These are phyloP conservation scores for Zophobas atratus DNA, from an alignment of 1,140 invertebrate genomes.

Conservation along the genomic window DNA sequence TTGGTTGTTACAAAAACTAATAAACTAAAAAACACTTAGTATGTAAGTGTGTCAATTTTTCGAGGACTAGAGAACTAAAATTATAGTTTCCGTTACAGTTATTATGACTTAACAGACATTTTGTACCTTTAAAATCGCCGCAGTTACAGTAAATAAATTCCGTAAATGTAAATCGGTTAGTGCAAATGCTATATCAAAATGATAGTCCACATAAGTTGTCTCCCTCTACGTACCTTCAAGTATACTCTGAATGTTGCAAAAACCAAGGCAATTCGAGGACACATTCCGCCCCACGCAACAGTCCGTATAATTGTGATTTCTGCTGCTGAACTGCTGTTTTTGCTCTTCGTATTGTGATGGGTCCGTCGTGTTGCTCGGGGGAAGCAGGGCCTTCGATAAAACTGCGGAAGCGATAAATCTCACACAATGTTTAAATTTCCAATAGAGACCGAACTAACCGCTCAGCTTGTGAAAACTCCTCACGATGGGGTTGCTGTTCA, in stretches of 20 bases:
- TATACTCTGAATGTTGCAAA: constrained; percentile 87
- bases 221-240: constrained; percentile 74
- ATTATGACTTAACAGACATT: too few relatives aligned
- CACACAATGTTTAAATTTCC: neutral
- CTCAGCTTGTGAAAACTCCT: constrained; percentile 83
- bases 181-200: neutral
- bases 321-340: constrained; percentile 66
- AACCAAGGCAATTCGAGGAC: constrained; percentile 78
- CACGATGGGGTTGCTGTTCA: constrained; percentile 84
- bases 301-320: constrained; percentile 81
- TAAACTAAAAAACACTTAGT: too few relatives aligned
- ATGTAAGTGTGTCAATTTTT: too few relatives aligned
- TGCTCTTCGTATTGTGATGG: constrained; percentile 69
- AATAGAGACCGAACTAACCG: constrained; percentile 71
- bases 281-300: constrained; percentile 82
- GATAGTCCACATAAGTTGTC: neutral
- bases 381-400: constrained; percentile 71
- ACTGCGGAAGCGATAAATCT: constrained; percentile 67
- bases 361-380: constrained; percentile 69
- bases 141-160: too few relatives aligned
- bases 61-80: too few relatives aligned
- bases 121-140: too few relatives aligned
- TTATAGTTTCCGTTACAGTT: too few relatives aligned
- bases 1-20: too few relatives aligned
- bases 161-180: too few relatives aligned